Evolutionary conservation across 2,113 vertebrate genomes (phyloP).

Genomic region (Coreoperca whiteheadi): DNA sequence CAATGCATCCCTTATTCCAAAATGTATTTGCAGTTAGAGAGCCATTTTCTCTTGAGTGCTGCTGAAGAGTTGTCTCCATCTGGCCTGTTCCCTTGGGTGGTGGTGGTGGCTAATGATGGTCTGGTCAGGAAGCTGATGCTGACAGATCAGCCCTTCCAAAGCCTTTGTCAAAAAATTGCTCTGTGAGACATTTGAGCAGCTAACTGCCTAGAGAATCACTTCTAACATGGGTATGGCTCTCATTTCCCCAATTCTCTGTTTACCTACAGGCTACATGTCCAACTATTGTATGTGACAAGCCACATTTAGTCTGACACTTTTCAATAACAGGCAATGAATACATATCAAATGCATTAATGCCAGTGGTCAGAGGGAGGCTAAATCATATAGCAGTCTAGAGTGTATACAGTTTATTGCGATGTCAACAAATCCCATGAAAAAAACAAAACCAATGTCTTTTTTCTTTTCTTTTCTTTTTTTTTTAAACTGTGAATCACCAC

Average conservation of each 20-base stretch:
- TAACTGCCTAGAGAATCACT: constrained; percentile 48
- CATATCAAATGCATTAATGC: constrained; percentile 20
- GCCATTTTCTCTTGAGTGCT: constrained; percentile 50
- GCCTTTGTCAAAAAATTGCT: constrained; percentile 71
- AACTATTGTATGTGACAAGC: constrained; percentile 11
- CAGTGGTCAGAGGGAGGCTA: background rate
- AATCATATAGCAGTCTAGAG: background rate
- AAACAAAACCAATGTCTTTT: too few species aligned
- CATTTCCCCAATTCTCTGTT: constrained; percentile 47
- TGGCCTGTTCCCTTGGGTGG: constrained; percentile 36
- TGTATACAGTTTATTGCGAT: background rate
- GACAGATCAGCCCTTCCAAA: constrained; percentile 74
- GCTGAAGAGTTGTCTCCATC: constrained; percentile 43
- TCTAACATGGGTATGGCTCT: constrained; percentile 40
- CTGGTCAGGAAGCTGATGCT: constrained; percentile 66
- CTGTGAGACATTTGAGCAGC: constrained; percentile 66
- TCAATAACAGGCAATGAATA: constrained; percentile 46
- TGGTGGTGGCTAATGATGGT: constrained; percentile 72
- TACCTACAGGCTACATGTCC: constrained; percentile 64
- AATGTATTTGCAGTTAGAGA: constrained; percentile 55
- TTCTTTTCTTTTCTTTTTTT: too few species aligned
- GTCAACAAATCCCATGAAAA: background rate
- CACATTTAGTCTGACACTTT: constrained; percentile 28
- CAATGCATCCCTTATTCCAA: constrained; percentile 32
- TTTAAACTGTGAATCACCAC: too few species aligned